These are phyloP conservation scores for Ispidina picta DNA, from an alignment of 2,797 vertebrate genomes.

Conservation along the genomic window DNA sequence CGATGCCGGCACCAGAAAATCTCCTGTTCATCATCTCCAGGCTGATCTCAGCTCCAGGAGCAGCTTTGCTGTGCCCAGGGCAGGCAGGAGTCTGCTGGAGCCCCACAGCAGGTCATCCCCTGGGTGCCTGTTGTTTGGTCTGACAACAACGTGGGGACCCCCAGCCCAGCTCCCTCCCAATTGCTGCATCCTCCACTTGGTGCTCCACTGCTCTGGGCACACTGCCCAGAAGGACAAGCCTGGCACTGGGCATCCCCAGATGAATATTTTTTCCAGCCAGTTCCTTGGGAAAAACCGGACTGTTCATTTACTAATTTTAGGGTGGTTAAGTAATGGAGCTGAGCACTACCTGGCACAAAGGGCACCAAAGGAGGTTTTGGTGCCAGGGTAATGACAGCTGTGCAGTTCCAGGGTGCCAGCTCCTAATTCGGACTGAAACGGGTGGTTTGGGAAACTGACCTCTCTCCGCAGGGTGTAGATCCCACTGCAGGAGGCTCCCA, in stretches of 20 bases:
- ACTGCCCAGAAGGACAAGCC: not conserved
- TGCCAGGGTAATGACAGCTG: not conserved
- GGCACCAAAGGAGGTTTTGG: not conserved
- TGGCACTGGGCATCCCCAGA: not conserved
- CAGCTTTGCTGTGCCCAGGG: not conserved
- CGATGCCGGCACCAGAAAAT: not conserved
- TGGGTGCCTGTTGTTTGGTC: fast-evolving
- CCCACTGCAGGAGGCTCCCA: not conserved
- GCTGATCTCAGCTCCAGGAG: not conserved
- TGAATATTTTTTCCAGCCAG: not conserved
- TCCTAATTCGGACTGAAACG: not conserved
- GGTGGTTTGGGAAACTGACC: not conserved
- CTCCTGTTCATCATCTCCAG: not conserved
- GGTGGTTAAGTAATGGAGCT: not conserved
- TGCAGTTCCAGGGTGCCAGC: not conserved
- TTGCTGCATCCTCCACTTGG: not conserved
- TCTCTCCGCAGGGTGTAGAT: not conserved
- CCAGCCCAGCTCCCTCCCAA: not conserved
- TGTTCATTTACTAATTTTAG: constrained; percentile 52
- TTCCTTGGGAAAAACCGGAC: constrained; percentile 19
- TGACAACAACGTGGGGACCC: fast-evolving
- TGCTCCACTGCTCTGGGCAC: not conserved
- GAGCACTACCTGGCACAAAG: not conserved
- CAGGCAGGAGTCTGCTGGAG: not conserved
- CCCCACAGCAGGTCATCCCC: not conserved